Evolutionary conservation across 1,140 invertebrate genomes (phyloP).

Genomic region (Brachionus manjavacas): DNA sequence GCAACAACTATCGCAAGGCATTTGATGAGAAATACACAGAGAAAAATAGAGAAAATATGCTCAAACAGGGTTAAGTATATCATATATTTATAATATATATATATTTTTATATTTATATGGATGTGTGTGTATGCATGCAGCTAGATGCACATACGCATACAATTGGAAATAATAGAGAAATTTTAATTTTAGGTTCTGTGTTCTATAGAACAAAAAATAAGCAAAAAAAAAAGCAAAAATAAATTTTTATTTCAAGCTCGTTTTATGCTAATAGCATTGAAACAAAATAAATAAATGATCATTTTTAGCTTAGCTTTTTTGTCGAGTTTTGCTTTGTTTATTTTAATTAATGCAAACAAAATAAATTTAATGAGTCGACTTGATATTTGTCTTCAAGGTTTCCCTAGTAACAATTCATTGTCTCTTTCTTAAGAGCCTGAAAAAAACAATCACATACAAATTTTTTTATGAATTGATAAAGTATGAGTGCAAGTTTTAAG

Average conservation of each 20-base stretch:
- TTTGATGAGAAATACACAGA: neutral
- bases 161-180: neutral
- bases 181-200: neutral
- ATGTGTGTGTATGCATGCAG: neutral
- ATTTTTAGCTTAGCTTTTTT: neutral
- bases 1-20: neutral
- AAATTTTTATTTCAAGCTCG: neutral
- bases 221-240: neutral
- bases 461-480: no score
- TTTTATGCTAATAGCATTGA: slow-evolving; percentile 5
- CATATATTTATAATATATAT: neutral
- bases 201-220: no score
- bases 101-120: neutral
- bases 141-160: neutral
- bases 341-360: slow-evolving; percentile 18
- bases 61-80: neutral
- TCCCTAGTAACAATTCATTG: neutral
- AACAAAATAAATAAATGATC: slow-evolving; percentile 9
- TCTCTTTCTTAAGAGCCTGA: no score
- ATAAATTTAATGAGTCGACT: neutral
- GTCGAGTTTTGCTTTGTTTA: neutral
- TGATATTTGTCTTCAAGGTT: neutral
- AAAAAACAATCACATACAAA: no score
- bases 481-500: no score
- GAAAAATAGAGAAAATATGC: neutral